phyloP scores from a whole-genome alignment of 2,888 invertebrate genomes.

The Diploptera punctata region DNA sequence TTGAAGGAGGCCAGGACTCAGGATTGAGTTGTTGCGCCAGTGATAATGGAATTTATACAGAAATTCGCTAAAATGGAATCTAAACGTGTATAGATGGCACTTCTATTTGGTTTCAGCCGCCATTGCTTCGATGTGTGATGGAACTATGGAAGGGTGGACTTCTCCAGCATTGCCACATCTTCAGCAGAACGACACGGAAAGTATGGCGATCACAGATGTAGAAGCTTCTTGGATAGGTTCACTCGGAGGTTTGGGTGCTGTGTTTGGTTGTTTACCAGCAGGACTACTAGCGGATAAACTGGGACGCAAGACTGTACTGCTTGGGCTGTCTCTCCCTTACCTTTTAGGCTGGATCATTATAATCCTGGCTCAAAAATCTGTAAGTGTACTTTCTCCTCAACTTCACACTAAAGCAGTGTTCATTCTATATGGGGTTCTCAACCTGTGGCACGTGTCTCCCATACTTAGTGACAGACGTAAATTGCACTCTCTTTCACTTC shows the following conservation, averaged over 20 bases:
- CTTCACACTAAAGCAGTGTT: too few relatives aligned
- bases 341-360: slow-evolving; percentile 69
- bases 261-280: slow-evolving; percentile 74
- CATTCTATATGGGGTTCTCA: too few relatives aligned
- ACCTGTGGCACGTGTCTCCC: too few relatives aligned
- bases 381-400: neutral
- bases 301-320: slow-evolving; percentile 65
- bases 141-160: slow-evolving; percentile 60
- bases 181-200: slow-evolving; percentile 38
- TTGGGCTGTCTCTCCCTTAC: slow-evolving; percentile 48
- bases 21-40: too few relatives aligned
- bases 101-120: slow-evolving; percentile 60
- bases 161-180: slow-evolving; percentile 55
- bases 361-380: slow-evolving; percentile 61
- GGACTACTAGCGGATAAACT: slow-evolving; percentile 71
- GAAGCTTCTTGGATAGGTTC: slow-evolving; percentile 70
- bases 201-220: neutral
- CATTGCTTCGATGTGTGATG: slow-evolving; percentile 56
- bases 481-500: too few relatives aligned
- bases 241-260: slow-evolving; percentile 77
- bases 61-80: too few relatives aligned
- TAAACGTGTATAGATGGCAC: too few relatives aligned
- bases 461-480: too few relatives aligned
- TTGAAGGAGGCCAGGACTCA: too few relatives aligned
- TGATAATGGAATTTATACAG: too few relatives aligned